Conservation (phyloP, 2,888 invertebrate genomes). For the Gortyna flavago region DNA sequence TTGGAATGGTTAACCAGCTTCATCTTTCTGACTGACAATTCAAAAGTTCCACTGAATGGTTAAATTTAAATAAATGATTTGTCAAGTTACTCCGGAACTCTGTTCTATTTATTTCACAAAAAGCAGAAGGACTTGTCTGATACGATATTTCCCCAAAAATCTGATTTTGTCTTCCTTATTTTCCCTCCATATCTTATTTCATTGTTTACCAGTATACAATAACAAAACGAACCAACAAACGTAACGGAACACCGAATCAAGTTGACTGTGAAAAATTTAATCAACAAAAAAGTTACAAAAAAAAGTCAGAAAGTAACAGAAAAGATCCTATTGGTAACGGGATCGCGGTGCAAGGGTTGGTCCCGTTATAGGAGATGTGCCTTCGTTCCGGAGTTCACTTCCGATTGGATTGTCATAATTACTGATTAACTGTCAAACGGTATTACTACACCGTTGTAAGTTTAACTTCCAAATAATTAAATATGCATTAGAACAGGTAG, state of each 20-base stretch:
- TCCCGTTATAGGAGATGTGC: slow-evolving; percentile 74
- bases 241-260: slow-evolving; percentile 76
- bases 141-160: slow-evolving; percentile 12
- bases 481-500: too few relatives aligned
- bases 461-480: too few relatives aligned
- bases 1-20: too few relatives aligned
- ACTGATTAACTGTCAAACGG: slow-evolving; percentile 17
- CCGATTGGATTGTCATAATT: slow-evolving; percentile 70
- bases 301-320: slow-evolving; percentile 58
- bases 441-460: background rate
- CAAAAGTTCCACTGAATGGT: too few relatives aligned
- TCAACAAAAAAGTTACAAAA: slow-evolving; percentile 66
- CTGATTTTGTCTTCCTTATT: background rate
- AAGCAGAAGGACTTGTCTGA: background rate
- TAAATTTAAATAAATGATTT: too few relatives aligned
- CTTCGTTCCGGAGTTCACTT: slow-evolving; percentile 81
- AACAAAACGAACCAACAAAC: slow-evolving; percentile 46
- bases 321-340: slow-evolving; percentile 68
- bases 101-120: background rate
- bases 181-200: slow-evolving; percentile 48
- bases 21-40: too few relatives aligned
- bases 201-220: slow-evolving; percentile 53
- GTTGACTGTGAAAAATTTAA: slow-evolving; percentile 75
- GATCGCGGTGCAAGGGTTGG: slow-evolving; percentile 78
- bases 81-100: background rate